Base-by-base conservation (phyloP, 1,140 invertebrate species). In the Drosophila pseudoananassae region DNA sequence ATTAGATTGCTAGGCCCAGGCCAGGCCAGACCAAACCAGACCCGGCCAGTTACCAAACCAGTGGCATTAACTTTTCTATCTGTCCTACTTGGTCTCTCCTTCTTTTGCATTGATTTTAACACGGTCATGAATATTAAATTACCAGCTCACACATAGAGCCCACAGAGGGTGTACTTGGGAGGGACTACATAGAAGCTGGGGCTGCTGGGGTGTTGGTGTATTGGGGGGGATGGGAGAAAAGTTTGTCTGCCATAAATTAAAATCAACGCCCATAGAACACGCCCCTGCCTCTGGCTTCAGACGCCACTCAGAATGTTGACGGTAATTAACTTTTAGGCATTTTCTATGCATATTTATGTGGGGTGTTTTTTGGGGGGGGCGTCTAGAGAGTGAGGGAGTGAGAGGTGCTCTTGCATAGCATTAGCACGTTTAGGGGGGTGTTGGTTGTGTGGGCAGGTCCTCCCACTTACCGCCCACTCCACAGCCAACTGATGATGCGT, bases 111-210 rank as follows among this genome's bases (percentile, higher is more conserved):
- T 87, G 82, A 87, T 87, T 88, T 87, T 87, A 76, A 88, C 82
- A 87, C 72, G 74, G 71, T 85, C 85, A 89, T 89, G 85, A 89
- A 89, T 89, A 90, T 89, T 89, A 89, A 90, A 89, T 89, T 89
- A 85, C 74, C 80, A 64, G 49, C 65, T 38, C 65, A 71, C 58
- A 69, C 23, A 66, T 51, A 36, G 45, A 54, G 36, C 40, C 50
- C 10, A 9, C 23, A 29, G 38, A 33, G 31, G 52, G 38, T 64
- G 20, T 36, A 58, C 29, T 36, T 36, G 33, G 33, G 33, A 36
- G 33, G 31, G 31, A 33, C 31, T 33, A 20, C 1, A 20, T 20
- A 27, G 25, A 27, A 27, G 25, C 25, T 27, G 25, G 31, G 33
- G 33, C 20, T n/a, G 3, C 10, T 36, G 33, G 33, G 33, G 33